These are phyloP conservation scores for Coturnix japonica DNA, from an alignment of 2,113 vertebrate genomes.

Conservation along the genomic window DNA sequence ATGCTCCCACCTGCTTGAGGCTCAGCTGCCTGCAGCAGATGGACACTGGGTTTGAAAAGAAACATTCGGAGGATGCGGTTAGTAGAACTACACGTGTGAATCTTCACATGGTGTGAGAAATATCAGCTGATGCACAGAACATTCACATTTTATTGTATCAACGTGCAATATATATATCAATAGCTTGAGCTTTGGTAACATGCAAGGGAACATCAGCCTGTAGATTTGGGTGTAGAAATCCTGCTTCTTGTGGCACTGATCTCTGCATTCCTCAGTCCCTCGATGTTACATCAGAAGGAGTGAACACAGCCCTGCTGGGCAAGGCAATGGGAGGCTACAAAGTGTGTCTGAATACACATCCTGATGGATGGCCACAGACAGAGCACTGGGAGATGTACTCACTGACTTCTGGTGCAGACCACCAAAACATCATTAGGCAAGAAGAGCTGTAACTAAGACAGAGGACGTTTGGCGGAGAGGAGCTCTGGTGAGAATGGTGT, in stretches of 20 bases:
- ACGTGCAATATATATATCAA: too few species aligned
- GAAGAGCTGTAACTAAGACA: neutral
- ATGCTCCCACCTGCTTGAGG: neutral
- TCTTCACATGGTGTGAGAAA: neutral
- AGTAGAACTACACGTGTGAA: neutral
- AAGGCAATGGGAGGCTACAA: neutral
- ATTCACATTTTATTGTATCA: accelerated
- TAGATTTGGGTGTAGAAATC: neutral
- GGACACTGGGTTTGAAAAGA: neutral
- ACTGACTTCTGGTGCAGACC: neutral
- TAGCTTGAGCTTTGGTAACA: neutral
- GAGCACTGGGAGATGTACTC: accelerated
- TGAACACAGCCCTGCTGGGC: neutral
- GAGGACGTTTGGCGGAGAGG: neutral
- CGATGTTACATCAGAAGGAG: neutral
- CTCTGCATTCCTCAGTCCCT: neutral
- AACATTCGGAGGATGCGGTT: too few species aligned
- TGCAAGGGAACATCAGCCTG: neutral
- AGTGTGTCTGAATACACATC: neutral
- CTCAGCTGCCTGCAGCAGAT: too few species aligned
- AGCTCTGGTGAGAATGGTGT: neutral
- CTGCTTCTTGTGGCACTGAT: accelerated
- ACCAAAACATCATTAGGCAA: accelerated
- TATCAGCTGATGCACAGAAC: too few species aligned
- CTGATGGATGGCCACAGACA: neutral